Evolutionary conservation across 2,113 vertebrate species (phyloP).

Genomic region (Martes martes): DNA sequence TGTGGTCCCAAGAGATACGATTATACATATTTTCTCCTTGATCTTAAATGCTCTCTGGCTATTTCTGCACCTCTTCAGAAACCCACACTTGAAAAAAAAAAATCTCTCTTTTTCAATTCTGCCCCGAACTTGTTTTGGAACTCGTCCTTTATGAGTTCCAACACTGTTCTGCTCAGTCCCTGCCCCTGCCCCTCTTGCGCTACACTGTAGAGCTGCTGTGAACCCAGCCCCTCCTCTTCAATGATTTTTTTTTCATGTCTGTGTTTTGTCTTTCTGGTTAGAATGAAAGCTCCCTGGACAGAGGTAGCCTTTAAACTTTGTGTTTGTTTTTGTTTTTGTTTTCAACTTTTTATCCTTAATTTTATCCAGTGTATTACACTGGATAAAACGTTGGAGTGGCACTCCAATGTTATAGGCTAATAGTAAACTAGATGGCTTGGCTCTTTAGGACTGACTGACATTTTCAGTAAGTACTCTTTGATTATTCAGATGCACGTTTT

Average conservation of each 20-base stretch:
- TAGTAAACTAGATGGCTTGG: not conserved
- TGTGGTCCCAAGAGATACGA: not conserved
- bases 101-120: not conserved
- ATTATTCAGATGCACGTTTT: not conserved
- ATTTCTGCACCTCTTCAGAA: not conserved
- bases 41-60: not conserved
- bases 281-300: not conserved
- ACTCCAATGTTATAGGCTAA: not conserved
- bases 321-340: not conserved
- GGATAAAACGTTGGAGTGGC: not conserved
- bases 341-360: constrained; percentile 6
- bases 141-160: not conserved
- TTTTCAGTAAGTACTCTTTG: not conserved
- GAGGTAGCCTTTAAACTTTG: not conserved
- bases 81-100: not conserved
- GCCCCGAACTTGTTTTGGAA: not conserved
- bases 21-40: not conserved
- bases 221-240: too few species aligned
- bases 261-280: constrained; percentile 24
- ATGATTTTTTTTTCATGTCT: not conserved
- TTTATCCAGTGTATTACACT: not conserved
- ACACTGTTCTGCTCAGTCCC: not conserved
- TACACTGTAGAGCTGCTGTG: not conserved
- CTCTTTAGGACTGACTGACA: not conserved
- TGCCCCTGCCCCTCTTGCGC: not conserved